Conservation (phyloP, 2,113 vertebrate genomes). For the Pomatostomus ruficeps region DNA sequence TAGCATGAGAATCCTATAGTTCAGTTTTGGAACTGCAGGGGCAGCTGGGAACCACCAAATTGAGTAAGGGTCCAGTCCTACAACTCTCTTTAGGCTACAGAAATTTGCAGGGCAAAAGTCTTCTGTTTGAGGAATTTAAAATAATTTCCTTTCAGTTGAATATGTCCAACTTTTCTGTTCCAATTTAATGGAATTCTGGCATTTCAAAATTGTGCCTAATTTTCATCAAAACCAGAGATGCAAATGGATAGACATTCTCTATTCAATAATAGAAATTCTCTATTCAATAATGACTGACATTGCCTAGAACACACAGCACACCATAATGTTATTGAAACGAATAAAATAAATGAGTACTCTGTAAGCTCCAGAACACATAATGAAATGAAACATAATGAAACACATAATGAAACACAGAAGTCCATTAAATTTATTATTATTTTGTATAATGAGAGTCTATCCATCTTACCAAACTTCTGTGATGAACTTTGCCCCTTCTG, state of each 20-base stretch:
- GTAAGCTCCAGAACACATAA: not conserved
- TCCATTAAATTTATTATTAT: not conserved
- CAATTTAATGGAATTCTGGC: not conserved
- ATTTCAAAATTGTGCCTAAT: not conserved
- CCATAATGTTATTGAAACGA: not conserved
- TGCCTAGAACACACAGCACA: not conserved
- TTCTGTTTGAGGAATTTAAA: not conserved
- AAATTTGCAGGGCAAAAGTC: not conserved
- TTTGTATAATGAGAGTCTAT: not conserved
- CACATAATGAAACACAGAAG: not conserved
- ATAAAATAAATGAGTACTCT: not conserved
- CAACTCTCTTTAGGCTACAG: not conserved
- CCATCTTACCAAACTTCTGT: not conserved
- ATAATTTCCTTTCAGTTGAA: not conserved
- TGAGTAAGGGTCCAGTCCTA: rapidly evolving
- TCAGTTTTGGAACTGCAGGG: not conserved
- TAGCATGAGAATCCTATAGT: not conserved
- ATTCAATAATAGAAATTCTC: not conserved
- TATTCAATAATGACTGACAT: not conserved
- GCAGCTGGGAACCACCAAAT: not conserved
- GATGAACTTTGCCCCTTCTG: not conserved
- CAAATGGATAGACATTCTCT: not conserved
- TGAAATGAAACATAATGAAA: not conserved
- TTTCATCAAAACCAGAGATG: not conserved
- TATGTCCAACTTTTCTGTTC: not conserved